Evolutionary conservation across 2,888 invertebrate genomes (phyloP).

Genomic region (Leptopilina myrica): DNA sequence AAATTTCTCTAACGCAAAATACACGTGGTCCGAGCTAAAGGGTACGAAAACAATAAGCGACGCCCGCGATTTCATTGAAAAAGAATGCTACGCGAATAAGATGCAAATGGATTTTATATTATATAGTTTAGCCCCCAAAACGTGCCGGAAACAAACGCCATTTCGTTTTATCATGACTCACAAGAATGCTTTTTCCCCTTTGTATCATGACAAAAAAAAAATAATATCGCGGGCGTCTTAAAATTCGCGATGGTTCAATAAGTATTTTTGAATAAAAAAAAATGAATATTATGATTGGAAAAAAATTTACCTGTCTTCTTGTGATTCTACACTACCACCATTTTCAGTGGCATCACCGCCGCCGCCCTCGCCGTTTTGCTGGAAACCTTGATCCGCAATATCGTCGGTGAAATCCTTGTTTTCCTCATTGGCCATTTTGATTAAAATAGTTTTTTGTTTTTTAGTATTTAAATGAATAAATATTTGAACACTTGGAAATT

Average conservation of each 20-base stretch:
- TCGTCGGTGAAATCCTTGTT: constrained; percentile 76
- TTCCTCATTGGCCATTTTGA: constrained; percentile 73
- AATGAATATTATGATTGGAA: constrained; percentile 45
- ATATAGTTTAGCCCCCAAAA: neutral
- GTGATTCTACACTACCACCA: constrained; percentile 76
- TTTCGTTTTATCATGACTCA: neutral
- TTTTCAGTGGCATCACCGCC: constrained; percentile 85
- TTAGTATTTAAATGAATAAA: constrained; percentile 46
- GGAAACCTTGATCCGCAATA: constrained; percentile 80
- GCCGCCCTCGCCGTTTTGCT: constrained; percentile 79
- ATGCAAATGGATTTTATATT: constrained; percentile 20
- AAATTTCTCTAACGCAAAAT: constrained; percentile 13
- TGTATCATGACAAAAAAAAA: neutral
- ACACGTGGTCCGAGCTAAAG: neutral
- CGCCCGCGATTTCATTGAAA: constrained; percentile 23
- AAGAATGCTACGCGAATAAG: neutral
- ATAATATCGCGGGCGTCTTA: constrained; percentile 28
- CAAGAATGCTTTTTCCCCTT: neutral
- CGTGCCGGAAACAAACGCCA: constrained; percentile 3
- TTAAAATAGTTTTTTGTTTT: constrained; percentile 45
- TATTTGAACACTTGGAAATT: constrained; percentile 1
- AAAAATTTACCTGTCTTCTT: constrained; percentile 74
- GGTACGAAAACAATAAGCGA: neutral
- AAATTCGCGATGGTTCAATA: neutral
- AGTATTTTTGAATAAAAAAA: neutral